Conservation (phyloP, 2,797 vertebrate genomes). For the Urocyon cinereoargenteus region DNA sequence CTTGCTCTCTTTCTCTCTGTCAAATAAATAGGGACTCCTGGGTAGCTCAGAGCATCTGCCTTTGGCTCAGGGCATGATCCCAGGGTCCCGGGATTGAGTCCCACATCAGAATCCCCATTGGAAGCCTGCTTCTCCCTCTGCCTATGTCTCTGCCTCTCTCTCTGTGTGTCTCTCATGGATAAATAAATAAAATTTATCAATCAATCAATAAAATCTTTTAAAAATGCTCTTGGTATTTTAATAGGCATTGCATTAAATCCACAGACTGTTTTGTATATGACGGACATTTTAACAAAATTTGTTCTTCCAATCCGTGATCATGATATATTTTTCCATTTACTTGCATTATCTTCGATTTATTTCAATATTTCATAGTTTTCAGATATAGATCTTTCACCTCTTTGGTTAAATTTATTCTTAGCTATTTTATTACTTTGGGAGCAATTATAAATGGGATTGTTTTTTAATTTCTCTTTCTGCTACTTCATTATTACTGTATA, state of each 20-base stretch:
- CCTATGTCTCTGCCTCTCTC: too few species aligned
- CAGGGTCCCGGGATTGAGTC: too few species aligned
- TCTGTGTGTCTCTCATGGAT: too few species aligned
- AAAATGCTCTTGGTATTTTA: background rate
- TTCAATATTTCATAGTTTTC: background rate
- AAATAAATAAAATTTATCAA: too few species aligned
- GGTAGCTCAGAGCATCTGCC: too few species aligned
- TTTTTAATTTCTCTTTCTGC: background rate
- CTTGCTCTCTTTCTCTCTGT: too few species aligned
- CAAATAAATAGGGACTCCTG: too few species aligned
- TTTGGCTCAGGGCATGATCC: too few species aligned
- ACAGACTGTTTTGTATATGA: background rate
- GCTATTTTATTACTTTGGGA: background rate
- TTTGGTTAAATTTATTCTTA: background rate
- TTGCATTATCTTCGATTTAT: background rate
- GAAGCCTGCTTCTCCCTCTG: too few species aligned
- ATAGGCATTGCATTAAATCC: background rate
- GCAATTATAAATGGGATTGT: background rate
- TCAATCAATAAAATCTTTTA: too few species aligned
- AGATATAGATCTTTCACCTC: background rate
- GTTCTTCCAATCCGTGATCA: background rate
- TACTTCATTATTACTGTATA: background rate
- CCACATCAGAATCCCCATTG: too few species aligned
- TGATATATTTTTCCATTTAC: background rate
- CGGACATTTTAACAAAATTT: background rate